Conservation (phyloP, 1,140 invertebrate genomes). For the Sminthurinus signatus region DNA sequence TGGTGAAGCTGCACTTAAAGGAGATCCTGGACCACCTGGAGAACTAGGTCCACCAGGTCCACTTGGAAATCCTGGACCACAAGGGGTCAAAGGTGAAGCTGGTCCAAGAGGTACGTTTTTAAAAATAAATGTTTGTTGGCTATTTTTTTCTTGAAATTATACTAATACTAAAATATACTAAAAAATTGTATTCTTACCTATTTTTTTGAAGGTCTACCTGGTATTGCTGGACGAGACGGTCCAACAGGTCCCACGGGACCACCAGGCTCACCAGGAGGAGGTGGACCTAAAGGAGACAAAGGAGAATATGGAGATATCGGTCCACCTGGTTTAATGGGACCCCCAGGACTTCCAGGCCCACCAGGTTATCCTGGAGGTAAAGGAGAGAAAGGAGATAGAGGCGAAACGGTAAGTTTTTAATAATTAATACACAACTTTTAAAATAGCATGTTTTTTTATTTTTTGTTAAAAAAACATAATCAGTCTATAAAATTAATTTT, state of each 20-base stretch:
- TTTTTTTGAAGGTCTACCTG: too few relatives aligned
- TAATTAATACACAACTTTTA: neutral
- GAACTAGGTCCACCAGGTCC: constrained; percentile 45
- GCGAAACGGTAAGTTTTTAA: constrained; percentile 84
- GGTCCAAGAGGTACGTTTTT: constrained; percentile 54
- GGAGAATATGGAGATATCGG: constrained; percentile 81
- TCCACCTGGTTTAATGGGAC: constrained; percentile 55
- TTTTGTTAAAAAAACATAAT: constrained; percentile 1
- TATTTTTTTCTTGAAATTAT: too few relatives aligned
- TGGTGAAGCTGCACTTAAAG: constrained; percentile 48
- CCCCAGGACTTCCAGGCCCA: constrained; percentile 55
- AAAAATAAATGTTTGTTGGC: too few relatives aligned
- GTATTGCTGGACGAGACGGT: constrained; percentile 56
- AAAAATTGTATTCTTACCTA: too few relatives aligned
- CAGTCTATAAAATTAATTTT: too few relatives aligned
- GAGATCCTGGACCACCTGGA: constrained; percentile 50
- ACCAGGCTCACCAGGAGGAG: constrained; percentile 51
- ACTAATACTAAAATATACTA: too few relatives aligned
- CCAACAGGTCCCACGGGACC: constrained; percentile 56
- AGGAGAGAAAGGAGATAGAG: constrained; percentile 85
- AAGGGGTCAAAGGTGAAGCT: constrained; percentile 22
- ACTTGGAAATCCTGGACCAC: constrained; percentile 17
- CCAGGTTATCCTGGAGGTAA: constrained; percentile 81
- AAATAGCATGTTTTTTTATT: neutral
- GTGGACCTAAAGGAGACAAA: constrained; percentile 79